Evolutionary conservation across 92 coral and sea anemone species (phyloP).

Genomic region (Zoanthus sociatus): DNA sequence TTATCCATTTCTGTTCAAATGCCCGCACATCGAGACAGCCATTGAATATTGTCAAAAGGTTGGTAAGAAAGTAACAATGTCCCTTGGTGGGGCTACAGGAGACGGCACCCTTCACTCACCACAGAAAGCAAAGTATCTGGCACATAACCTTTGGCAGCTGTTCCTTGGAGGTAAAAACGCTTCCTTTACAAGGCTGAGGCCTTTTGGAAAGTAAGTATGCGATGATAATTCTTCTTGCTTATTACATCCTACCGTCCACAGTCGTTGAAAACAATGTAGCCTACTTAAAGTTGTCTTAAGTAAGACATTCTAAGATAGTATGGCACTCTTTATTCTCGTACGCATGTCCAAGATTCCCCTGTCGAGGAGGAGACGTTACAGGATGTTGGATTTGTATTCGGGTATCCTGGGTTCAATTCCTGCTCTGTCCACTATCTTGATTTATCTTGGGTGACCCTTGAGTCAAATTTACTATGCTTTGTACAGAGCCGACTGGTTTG

Average conservation of each 20-base stretch:
- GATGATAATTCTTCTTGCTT: neutral
- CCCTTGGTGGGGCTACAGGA: slow-evolving; percentile 88
- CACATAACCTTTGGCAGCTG: slow-evolving; percentile 72
- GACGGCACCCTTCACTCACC: slow-evolving; percentile 83
- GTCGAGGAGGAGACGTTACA: too few species aligned
- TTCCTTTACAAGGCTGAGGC: slow-evolving; percentile 55
- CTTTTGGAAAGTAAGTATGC: slow-evolving; percentile 74
- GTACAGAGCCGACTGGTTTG: too few species aligned
- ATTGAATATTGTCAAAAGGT: slow-evolving; percentile 76
- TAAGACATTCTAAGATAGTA: too few species aligned
- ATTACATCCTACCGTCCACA: too few species aligned
- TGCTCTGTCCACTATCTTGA: too few species aligned
- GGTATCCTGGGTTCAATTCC: too few species aligned
- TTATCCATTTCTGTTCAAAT: slow-evolving; percentile 82
- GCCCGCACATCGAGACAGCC: slow-evolving; percentile 81
- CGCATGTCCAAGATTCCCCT: too few species aligned
- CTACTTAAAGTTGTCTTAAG: too few species aligned
- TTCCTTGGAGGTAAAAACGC: slow-evolving; percentile 73
- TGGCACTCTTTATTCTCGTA: too few species aligned
- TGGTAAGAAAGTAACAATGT: slow-evolving; percentile 85
- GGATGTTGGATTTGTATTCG: too few species aligned
- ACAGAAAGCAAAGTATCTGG: slow-evolving; percentile 73
- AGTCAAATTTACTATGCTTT: too few species aligned
- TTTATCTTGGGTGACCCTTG: too few species aligned
- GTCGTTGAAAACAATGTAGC: neutral